Base-by-base conservation (phyloP, 1,140 invertebrate species). In the Drosophila bocqueti region DNA sequence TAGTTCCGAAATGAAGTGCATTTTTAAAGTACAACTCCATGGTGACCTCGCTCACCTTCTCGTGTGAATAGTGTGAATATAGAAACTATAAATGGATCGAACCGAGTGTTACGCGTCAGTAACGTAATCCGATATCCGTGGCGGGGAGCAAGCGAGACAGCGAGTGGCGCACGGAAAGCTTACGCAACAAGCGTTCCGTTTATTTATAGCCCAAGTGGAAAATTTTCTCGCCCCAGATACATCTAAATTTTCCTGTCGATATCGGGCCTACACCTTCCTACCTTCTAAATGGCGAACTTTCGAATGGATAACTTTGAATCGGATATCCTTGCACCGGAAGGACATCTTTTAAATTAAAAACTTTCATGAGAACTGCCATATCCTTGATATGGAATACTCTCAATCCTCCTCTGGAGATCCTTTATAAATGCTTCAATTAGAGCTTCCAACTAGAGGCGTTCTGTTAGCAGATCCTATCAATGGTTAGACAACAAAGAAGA, bases 61-160 rank as follows among this genome's bases (percentile, higher is more conserved):
- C 43, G 46, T 73, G 69, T 38, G 36, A 72, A 79, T 26, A 62
- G 38, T 73, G 45, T 18, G 47, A 60, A 38, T 29, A n/a, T 34
- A 31, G 21, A 69, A 76, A 82, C 85, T 90, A 90, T 76, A 80
- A 90, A 80, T 82, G 86, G 85, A 90, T 60, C 64, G 77, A 71
- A 66, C 45, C 81, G 49, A 76, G 68, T 71, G 52, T 61, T 82
- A 80, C 54, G 80, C 80, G 58, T 50, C 68, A 67, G 65, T 66
- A 86, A 83, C 57, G 85, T 82, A 90, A 90, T 65, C 46, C 65
- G 85, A 90, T 90, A 85, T 76, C 54, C 45, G 66, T 38, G 31
- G 46, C 46, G 42, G 42, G n/a, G 50, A 57, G 69, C 45, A 61
- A 73, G 63, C 79, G 75, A 69, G 83, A 85, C 45, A 69, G 59